Conservation (phyloP, 35 echinoderm and acorn worm genomes). For the Strongylocentrotus purpuratus region DNA sequence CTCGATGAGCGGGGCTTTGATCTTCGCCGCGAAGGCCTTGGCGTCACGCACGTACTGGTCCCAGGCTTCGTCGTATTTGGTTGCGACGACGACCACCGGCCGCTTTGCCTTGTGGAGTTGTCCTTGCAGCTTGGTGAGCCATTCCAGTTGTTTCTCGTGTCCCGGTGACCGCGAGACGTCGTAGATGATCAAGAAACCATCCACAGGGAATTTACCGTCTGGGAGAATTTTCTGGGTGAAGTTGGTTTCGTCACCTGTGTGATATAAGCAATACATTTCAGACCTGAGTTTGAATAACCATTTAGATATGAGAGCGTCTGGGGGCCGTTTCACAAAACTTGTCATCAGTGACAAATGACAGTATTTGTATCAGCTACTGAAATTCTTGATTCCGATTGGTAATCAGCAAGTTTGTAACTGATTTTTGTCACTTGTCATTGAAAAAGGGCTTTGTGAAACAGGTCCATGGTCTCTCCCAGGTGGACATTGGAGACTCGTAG, state of each 20-base stretch:
- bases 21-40: slow-evolving; percentile 57
- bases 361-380: no score
- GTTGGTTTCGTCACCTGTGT: slow-evolving; percentile 74
- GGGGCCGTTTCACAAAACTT: no score
- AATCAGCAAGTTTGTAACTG: no score
- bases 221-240: slow-evolving; percentile 76
- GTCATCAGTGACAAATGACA: no score
- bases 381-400: no score
- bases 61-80: slow-evolving; percentile 84
- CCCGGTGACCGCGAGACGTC: slow-evolving; percentile 70
- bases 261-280: no score
- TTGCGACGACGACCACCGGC: slow-evolving; percentile 71
- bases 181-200: slow-evolving; percentile 84
- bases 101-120: slow-evolving; percentile 71
- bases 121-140: slow-evolving; percentile 45
- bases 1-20: slow-evolving; percentile 73
- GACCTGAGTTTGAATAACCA: no score
- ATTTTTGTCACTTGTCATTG: no score
- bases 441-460: no score
- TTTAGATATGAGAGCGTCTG: no score
- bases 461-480: no score
- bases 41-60: slow-evolving; percentile 63
- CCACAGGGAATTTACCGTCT: slow-evolving; percentile 85
- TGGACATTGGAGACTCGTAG: no score
- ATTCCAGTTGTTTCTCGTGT: slow-evolving; percentile 77